These are phyloP conservation scores for Scyliorhinus canicula DNA, from an alignment of 2,797 vertebrate genomes.

Conservation along the genomic window DNA sequence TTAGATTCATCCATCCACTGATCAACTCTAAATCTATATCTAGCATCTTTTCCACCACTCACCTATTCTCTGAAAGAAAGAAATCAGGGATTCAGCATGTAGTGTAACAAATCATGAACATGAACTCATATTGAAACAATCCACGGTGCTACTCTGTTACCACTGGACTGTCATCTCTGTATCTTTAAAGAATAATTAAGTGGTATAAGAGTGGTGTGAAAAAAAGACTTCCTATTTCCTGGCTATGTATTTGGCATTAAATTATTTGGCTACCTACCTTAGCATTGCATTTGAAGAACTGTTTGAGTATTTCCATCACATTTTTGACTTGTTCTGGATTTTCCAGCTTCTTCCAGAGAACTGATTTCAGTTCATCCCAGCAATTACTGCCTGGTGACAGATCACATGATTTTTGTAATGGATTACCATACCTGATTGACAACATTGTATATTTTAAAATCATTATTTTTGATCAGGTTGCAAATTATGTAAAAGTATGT, in stretches of 20 bases:
- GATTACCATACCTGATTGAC: background rate
- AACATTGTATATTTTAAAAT: background rate
- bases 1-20: background rate
- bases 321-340: constrained; percentile 71
- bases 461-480: background rate
- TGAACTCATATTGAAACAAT: background rate
- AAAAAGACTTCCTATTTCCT: background rate
- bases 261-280: constrained; percentile 56
- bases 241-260: background rate
- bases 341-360: constrained; percentile 80
- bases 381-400: constrained; percentile 73
- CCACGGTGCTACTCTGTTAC: background rate
- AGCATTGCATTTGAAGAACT: constrained; percentile 70
- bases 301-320: constrained; percentile 81
- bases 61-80: background rate
- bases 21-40: background rate
- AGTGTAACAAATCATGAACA: background rate
- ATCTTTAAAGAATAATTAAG: background rate
- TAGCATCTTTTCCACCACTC: background rate
- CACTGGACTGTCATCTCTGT: background rate
- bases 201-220: background rate
- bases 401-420: background rate
- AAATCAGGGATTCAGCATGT: no score
- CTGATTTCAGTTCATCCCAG: constrained; percentile 84
- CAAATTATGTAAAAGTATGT: background rate